phyloP scores from a whole-genome alignment of 2,888 invertebrate species.

The Netelia melanura region DNA sequence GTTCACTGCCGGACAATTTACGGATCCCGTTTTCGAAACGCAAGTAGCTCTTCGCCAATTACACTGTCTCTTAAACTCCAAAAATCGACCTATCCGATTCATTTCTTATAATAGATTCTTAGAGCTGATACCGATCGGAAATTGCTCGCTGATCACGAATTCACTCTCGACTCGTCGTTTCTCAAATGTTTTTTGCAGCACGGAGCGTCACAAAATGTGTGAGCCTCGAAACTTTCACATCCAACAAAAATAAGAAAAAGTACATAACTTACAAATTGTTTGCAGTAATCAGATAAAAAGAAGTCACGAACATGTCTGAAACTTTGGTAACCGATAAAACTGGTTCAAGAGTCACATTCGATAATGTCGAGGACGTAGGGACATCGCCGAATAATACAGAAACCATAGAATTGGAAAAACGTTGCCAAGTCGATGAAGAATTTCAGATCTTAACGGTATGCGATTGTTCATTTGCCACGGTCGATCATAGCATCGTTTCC shows the following conservation, averaged over 20 bases:
- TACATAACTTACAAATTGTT: background rate
- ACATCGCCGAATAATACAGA: conserved; percentile 4
- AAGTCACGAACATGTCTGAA: conserved; percentile 22
- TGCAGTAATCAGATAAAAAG: background rate
- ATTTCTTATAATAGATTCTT: too few relatives aligned
- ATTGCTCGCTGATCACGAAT: too few relatives aligned
- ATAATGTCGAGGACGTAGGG: conserved; percentile 1
- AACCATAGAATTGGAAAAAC: background rate
- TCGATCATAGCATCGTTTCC: background rate
- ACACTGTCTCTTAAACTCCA: too few relatives aligned
- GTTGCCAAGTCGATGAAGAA: background rate
- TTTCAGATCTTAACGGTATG: background rate
- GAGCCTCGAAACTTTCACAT: background rate
- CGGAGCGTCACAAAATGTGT: background rate
- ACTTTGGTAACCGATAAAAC: background rate
- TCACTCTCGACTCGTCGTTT: background rate
- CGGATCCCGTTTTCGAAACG: too few relatives aligned
- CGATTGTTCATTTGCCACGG: background rate
- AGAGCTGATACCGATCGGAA: too few relatives aligned
- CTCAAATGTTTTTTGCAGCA: background rate
- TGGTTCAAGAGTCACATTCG: background rate
- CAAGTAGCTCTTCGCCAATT: too few relatives aligned
- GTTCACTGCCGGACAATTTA: too few relatives aligned
- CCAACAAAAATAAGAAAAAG: background rate
- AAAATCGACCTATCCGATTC: too few relatives aligned